These are phyloP conservation scores for Cheilosia pagana DNA, from an alignment of 2,888 invertebrate species.

Conservation along the genomic window DNA sequence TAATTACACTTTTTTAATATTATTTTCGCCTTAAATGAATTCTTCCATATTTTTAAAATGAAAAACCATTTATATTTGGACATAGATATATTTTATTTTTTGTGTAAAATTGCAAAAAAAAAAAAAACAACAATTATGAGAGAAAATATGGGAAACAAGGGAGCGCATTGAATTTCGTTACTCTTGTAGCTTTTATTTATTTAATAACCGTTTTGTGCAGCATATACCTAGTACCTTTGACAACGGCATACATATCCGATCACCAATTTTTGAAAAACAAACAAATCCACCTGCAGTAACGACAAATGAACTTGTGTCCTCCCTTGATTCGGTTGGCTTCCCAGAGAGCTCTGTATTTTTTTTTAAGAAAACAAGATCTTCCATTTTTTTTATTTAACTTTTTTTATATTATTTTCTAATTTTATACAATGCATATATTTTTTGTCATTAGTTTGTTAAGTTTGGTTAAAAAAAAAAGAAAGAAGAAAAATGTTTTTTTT, in stretches of 20 bases:
- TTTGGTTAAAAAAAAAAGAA: constrained; percentile 40
- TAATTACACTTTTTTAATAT: constrained; percentile 17
- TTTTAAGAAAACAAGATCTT: constrained; percentile 52
- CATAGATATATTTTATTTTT: constrained; percentile 19
- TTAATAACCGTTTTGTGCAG: not conserved
- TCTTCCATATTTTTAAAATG: constrained; percentile 63
- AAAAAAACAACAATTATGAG: not conserved
- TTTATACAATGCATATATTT: constrained; percentile 47
- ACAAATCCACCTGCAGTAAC: not conserved
- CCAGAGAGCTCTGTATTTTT: not conserved
- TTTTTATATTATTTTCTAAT: constrained; percentile 15
- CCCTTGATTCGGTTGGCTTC: not conserved
- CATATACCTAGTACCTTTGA: constrained; percentile 46
- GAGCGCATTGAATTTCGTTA: constrained; percentile 5
- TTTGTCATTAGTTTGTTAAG: constrained; percentile 70
- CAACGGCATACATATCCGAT: constrained; percentile 47
- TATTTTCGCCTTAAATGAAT: constrained; percentile 63
- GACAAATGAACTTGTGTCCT: constrained; percentile 1
- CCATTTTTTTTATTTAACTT: constrained; percentile 53
- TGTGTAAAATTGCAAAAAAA: constrained; percentile 7
- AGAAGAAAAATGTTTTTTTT: constrained; percentile 22
- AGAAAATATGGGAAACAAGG: constrained; percentile 22
- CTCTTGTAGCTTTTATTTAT: constrained; percentile 10
- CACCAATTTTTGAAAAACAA: constrained; percentile 5
- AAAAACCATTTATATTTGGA: constrained; percentile 8